Evolutionary conservation across 2,888 invertebrate genomes (phyloP).

Genomic region (Papilio demoleus): DNA sequence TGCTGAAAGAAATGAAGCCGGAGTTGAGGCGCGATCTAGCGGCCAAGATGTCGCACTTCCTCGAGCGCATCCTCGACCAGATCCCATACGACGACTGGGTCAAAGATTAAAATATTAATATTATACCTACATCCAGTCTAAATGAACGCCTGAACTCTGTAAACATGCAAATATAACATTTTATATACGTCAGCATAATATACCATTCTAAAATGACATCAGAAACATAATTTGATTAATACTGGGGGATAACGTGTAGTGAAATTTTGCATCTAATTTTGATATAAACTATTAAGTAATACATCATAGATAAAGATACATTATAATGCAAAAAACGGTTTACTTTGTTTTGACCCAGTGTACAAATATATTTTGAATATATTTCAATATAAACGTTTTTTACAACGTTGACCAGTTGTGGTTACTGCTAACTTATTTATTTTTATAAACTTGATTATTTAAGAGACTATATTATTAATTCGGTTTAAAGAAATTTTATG

Average conservation of each 20-base stretch:
- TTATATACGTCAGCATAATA: background rate
- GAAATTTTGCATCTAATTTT: background rate
- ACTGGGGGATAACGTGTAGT: background rate
- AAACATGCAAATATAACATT: background rate
- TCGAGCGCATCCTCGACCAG: constrained; percentile 88
- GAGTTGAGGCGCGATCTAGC: constrained; percentile 90
- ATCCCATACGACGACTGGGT: constrained; percentile 92
- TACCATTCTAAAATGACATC: background rate
- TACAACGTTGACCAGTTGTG: background rate
- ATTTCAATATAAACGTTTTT: background rate
- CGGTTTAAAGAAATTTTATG: constrained; percentile 19
- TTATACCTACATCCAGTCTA: background rate
- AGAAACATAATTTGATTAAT: background rate
- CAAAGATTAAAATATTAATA: constrained; percentile 62
- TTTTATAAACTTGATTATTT: constrained; percentile 24
- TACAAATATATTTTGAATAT: constrained; percentile 17
- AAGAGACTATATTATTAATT: background rate
- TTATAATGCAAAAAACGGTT: background rate
- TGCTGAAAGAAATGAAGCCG: constrained; percentile 94
- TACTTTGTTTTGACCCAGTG: background rate
- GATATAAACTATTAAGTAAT: background rate
- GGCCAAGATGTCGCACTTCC: constrained; percentile 89
- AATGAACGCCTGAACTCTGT: background rate
- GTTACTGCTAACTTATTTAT: constrained; percentile 37
- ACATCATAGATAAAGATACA: background rate